Conservation (phyloP, 2,888 invertebrate genomes). For the Coenonympha glycerion region DNA sequence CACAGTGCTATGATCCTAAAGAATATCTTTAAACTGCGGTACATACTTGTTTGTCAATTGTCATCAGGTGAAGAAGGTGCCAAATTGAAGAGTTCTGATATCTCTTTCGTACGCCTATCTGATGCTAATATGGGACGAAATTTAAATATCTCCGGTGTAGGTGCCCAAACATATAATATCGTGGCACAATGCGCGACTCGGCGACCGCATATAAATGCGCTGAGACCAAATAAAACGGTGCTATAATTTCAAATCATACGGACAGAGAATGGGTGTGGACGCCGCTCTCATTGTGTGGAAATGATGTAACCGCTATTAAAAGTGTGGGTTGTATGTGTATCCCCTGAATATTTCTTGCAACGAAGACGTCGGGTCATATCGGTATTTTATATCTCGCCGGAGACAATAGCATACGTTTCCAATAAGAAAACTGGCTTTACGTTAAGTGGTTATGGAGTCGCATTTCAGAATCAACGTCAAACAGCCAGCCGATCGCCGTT, state of each 20-base stretch:
- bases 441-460: conserved; percentile 57
- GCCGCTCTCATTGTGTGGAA: conserved; percentile 76
- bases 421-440: conserved; percentile 66
- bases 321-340: conserved; percentile 76
- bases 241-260: conserved; percentile 77
- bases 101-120: too few relatives aligned
- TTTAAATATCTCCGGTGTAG: conserved; percentile 26
- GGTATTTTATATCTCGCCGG: conserved; percentile 72
- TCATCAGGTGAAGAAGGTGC: too few relatives aligned
- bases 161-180: conserved; percentile 68
- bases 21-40: too few relatives aligned
- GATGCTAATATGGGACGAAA: not conserved
- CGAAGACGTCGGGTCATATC: conserved; percentile 75
- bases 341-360: conserved; percentile 76
- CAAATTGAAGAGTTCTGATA: too few relatives aligned
- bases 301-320: conserved; percentile 77
- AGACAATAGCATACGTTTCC: conserved; percentile 73
- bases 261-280: conserved; percentile 77
- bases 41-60: too few relatives aligned
- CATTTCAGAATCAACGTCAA: conserved; percentile 54
- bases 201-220: conserved; percentile 73
- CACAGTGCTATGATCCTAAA: too few relatives aligned
- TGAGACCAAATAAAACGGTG: conserved; percentile 75
- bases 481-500: conserved; percentile 12
- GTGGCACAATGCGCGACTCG: conserved; percentile 68